Conservation (phyloP, 2,888 invertebrate species). For the Aleiodes testaceus region DNA sequence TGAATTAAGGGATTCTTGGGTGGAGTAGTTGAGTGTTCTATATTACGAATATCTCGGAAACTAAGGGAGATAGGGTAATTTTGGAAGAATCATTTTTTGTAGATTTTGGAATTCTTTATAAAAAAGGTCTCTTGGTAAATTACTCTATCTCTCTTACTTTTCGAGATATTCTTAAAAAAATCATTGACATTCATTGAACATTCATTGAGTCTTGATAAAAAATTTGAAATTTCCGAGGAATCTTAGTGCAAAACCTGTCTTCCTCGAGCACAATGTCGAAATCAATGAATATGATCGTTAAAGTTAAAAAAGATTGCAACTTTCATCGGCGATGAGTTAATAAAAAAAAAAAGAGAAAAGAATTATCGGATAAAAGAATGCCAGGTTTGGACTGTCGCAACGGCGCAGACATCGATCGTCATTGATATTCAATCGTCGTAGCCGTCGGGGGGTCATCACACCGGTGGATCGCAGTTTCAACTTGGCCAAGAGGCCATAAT, state of each 20-base stretch:
- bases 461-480: slow-evolving; percentile 31
- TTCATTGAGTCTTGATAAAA: no score
- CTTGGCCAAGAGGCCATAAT: slow-evolving; percentile 22
- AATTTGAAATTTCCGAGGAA: no score
- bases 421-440: slow-evolving; percentile 44
- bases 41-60: no score
- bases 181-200: no score
- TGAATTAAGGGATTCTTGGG: background rate
- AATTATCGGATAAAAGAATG: slow-evolving; percentile 4
- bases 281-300: background rate
- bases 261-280: background rate
- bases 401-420: slow-evolving; percentile 14
- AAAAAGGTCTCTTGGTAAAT: no score
- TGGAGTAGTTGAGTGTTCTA: background rate
- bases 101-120: no score
- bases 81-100: no score
- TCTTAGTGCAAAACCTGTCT: no score
- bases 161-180: no score
- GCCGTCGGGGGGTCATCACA: slow-evolving; percentile 42
- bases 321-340: background rate
- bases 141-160: no score
- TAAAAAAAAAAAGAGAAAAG: background rate
- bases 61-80: no score
- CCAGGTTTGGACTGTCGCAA: slow-evolving; percentile 9
- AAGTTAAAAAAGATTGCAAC: background rate